phyloP scores from a whole-genome alignment of 2,113 vertebrate species.

The Tor tambroides region DNA sequence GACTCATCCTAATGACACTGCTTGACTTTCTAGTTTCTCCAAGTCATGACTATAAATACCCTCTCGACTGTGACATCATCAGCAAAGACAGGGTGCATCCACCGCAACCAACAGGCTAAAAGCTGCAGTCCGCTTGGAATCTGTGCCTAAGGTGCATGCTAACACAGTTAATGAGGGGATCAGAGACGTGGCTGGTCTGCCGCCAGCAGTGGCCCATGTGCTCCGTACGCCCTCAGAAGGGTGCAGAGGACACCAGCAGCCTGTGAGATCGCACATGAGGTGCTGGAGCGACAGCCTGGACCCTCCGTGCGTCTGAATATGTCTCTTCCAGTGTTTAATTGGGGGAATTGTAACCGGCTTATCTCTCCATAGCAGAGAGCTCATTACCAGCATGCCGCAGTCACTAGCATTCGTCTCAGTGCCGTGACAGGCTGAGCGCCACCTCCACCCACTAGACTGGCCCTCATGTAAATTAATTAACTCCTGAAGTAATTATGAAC shows the following conservation, averaged over 20 bases:
- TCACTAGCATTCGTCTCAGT: constrained; percentile 8
- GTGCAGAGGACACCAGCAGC: neutral
- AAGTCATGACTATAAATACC: constrained; percentile 28
- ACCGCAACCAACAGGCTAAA: neutral
- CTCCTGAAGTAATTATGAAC: constrained; percentile 55
- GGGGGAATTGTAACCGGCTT: constrained; percentile 50
- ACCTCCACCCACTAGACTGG: constrained; percentile 20
- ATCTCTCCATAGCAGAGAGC: constrained; percentile 54
- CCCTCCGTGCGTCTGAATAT: neutral
- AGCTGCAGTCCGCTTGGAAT: neutral
- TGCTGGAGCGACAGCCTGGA: neutral
- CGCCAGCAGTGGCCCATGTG: neutral
- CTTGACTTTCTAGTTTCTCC: neutral
- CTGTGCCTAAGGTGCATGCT: neutral
- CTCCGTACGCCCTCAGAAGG: no score
- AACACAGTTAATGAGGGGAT: neutral
- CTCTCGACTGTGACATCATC: neutral
- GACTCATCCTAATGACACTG: constrained; percentile 10
- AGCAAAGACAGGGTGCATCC: constrained; percentile 3
- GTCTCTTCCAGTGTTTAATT: constrained; percentile 44
- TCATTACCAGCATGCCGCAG: constrained; percentile 33
- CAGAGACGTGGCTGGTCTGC: neutral
- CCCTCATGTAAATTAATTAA: constrained; percentile 52
- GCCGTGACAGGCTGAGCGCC: constrained; percentile 28
- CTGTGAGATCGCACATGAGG: neutral